Percentiles rank a stretch among this genome's conserved stretches.
Evolutionary conservation across 1,140 invertebrate genomes (phyloP).

Genomic region (Episyrphus balteatus): DNA sequence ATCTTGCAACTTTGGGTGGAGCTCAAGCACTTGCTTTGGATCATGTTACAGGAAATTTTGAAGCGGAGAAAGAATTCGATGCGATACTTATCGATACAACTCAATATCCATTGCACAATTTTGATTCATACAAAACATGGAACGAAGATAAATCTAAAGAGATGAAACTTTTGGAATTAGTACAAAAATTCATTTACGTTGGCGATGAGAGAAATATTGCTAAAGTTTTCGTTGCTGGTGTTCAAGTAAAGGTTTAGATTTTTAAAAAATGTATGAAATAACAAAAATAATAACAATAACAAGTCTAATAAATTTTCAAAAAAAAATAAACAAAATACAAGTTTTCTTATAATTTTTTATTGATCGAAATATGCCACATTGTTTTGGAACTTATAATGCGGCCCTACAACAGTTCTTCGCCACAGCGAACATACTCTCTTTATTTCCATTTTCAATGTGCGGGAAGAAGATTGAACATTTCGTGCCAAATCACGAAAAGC

Average conservation of each 20-base stretch:
- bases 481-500: too few species aligned
- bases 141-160: conserved; percentile 13
- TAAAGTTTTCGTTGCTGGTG: conserved; percentile 64
- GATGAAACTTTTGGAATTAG: conserved; percentile 41
- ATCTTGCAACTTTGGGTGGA: conserved; percentile 75
- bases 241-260: conserved; percentile 42
- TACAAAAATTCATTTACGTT: conserved; percentile 72
- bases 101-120: conserved; percentile 44
- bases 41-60: conserved; percentile 65
- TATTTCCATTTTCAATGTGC: too few species aligned
- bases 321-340: too few species aligned
- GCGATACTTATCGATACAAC: conserved; percentile 56
- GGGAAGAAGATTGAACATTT: too few species aligned
- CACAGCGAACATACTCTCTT: too few species aligned
- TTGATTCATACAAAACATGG: conserved; percentile 18
- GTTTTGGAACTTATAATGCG: too few species aligned
- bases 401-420: too few species aligned
- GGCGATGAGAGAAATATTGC: conserved; percentile 78
- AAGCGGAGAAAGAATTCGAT: conserved; percentile 74
- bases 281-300: too few species aligned
- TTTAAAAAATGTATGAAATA: too few species aligned
- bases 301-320: too few species aligned
- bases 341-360: too few species aligned
- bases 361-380: too few species aligned
- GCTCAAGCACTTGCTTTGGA: conserved; percentile 65